Conservation (phyloP, 2,888 invertebrate species). For the Rotaria sp. region DNA sequence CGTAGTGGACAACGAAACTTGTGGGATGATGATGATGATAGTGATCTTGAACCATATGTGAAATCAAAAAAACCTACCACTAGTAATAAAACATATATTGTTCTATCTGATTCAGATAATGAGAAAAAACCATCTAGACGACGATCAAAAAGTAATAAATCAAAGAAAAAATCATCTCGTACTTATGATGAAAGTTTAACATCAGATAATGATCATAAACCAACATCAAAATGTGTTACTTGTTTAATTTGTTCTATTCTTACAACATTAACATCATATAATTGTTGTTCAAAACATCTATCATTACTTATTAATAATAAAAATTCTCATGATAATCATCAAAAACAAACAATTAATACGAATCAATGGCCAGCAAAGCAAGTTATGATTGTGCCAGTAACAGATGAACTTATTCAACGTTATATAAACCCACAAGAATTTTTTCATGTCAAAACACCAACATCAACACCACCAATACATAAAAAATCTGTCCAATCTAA, state of each 20-base stretch:
- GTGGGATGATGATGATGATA: neutral
- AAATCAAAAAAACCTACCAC: neutral
- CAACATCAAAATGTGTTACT: neutral
- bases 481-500: neutral
- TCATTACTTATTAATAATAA: slow-evolving; percentile 61
- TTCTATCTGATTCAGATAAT: neutral
- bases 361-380: neutral
- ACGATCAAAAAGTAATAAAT: neutral
- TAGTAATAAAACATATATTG: neutral
- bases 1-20: neutral
- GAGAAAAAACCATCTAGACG: neutral
- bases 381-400: neutral
- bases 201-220: neutral
- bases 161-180: neutral
- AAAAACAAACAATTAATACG: neutral
- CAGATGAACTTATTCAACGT: neutral
- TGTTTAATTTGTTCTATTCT: neutral
- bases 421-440: neutral
- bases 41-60: neutral
- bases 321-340: neutral
- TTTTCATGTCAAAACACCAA: neutral
- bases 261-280: neutral
- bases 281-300: slow-evolving; percentile 36
- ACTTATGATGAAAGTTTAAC: neutral
- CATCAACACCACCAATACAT: neutral